These are phyloP conservation scores for Choloepus hoffmanni DNA, from an alignment of 2,113 vertebrate genomes.

Conservation along the genomic window DNA sequence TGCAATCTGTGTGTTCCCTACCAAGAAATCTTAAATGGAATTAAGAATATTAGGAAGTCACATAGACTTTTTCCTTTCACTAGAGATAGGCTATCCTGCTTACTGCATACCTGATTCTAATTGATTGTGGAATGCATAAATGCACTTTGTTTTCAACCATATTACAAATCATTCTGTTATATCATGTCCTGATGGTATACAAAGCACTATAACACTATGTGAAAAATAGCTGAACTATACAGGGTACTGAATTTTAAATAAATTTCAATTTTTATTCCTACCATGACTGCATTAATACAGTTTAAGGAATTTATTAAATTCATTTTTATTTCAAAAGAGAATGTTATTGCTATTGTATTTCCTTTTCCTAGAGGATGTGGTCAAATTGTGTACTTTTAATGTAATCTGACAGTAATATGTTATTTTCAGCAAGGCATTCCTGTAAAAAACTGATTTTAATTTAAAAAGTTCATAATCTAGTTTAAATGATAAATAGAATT, in stretches of 20 bases:
- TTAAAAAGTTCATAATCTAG: neutral
- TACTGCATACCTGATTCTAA: slow-evolving; percentile 60
- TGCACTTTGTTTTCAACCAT: slow-evolving; percentile 63
- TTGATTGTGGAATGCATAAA: slow-evolving; percentile 54
- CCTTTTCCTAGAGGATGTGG: slow-evolving; percentile 1
- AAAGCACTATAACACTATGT: neutral
- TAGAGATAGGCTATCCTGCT: slow-evolving; percentile 43
- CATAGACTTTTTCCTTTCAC: slow-evolving; percentile 74
- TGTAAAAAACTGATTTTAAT: slow-evolving; percentile 39
- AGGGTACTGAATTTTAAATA: neutral
- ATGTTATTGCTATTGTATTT: neutral
- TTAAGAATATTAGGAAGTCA: slow-evolving; percentile 77
- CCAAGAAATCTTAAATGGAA: slow-evolving; percentile 74
- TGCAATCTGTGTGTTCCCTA: slow-evolving; percentile 67
- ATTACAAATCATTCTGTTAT: slow-evolving; percentile 45
- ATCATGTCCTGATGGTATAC: neutral
- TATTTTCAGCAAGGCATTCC: slow-evolving; percentile 21
- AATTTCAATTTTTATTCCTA: slow-evolving; percentile 9
- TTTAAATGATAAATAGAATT: neutral
- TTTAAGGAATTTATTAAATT: neutral
- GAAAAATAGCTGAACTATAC: neutral
- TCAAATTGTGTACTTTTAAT: neutral
- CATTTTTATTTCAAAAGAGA: slow-evolving; percentile 4
- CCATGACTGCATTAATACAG: neutral
- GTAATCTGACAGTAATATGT: neutral